Conservation (phyloP, 2,797 vertebrate genomes). For the Vultur gryphus region DNA sequence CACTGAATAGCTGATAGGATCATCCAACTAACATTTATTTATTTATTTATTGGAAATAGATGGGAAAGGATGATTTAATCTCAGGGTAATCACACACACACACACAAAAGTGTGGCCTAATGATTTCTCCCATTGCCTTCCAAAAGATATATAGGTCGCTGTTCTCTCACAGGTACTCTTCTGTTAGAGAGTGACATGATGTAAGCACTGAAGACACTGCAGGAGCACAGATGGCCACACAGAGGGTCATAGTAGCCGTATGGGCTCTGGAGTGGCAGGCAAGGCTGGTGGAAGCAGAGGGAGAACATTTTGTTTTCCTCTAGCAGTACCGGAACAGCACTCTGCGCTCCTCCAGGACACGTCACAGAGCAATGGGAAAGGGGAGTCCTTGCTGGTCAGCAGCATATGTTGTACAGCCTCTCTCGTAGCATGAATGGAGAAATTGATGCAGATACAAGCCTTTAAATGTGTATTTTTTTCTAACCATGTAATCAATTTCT, state of each 20-base stretch:
- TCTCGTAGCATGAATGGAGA: background rate
- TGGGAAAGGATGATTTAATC: background rate
- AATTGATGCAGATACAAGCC: background rate
- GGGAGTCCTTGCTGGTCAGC: background rate
- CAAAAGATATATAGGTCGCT: background rate
- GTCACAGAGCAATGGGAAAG: background rate
- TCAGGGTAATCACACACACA: background rate
- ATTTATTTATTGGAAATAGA: background rate
- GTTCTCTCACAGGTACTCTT: background rate
- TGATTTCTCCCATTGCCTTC: background rate
- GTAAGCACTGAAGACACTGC: background rate
- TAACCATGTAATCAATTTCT: background rate
- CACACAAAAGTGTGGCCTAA: background rate
- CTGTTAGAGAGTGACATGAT: rapidly evolving
- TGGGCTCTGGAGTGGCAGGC: background rate
- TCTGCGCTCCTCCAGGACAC: background rate
- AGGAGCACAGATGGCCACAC: background rate
- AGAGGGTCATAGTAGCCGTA: background rate
- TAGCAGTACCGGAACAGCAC: background rate
- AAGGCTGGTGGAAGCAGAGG: background rate
- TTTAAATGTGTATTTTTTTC: background rate
- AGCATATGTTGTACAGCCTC: background rate
- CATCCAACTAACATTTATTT: background rate
- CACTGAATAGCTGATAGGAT: background rate
- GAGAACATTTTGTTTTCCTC: background rate